A percentile compares a stretch with the other conserved stretches of the same genome.
Evolutionary conservation across 2,888 invertebrate genomes (phyloP).

Genomic region (Cosmia pyralina): DNA sequence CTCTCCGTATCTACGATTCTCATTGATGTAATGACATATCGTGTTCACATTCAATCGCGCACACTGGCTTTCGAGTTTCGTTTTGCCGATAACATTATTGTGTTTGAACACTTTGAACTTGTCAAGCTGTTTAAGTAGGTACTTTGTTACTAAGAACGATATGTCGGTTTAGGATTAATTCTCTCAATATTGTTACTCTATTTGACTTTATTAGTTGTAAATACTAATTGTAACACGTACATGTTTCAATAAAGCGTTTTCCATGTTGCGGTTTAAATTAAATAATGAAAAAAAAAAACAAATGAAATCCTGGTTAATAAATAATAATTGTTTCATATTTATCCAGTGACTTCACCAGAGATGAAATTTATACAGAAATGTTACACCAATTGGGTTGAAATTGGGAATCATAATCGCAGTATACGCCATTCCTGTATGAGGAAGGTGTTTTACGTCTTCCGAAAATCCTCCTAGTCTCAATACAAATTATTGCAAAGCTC

Average conservation of each 20-base stretch:
- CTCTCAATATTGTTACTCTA: not conserved
- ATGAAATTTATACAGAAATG: not conserved
- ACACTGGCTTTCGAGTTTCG: constrained; percentile 43
- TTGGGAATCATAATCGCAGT: constrained; percentile 4
- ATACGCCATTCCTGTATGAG: not conserved
- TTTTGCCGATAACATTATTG: constrained; percentile 41
- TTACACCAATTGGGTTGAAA: not conserved
- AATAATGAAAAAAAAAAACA: too few relatives aligned
- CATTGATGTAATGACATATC: constrained; percentile 71
- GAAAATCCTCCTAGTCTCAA: not conserved
- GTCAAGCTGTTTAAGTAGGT: constrained; percentile 12
- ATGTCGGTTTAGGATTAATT: not conserved
- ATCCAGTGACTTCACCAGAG: constrained; percentile 1
- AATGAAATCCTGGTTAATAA: constrained; percentile 20
- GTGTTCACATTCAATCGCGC: constrained; percentile 69
- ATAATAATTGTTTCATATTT: constrained; percentile 24
- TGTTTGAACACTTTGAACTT: constrained; percentile 16
- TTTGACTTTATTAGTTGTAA: constrained; percentile 5
- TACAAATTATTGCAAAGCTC: too few relatives aligned
- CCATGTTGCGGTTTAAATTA: constrained; percentile 33
- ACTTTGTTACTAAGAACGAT: constrained; percentile 11
- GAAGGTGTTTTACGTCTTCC: not conserved
- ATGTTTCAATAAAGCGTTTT: constrained; percentile 19
- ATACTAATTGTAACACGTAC: not conserved
- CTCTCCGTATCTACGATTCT: constrained; percentile 71